Base-by-base conservation (phyloP, 2,888 invertebrate species). In the Apotomis turbidana region DNA sequence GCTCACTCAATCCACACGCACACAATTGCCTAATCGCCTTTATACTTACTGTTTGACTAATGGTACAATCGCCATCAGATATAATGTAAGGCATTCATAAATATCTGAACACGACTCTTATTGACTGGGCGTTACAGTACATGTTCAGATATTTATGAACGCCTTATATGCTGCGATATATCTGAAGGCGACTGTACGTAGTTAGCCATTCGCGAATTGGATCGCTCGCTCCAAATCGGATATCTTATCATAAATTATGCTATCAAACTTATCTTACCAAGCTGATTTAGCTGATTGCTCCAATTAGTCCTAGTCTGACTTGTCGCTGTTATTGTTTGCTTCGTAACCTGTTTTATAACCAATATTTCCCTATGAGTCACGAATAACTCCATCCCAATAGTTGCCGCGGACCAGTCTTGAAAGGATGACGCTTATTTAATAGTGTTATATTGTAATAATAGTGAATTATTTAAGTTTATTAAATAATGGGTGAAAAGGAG, bases 221-320 rank as follows among this genome's bases (percentile, higher is more conserved):
- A 82, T 80, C 78, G 85, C 87, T 87, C 89, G 90, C 78, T 82
- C 90, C 79, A 90, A 78, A 87, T 91, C 74, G 74, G 58, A 38
- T 71, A 74, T 74, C 74, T 74, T 70, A 74, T 74, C 74, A 46
- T 9, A 63, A 63, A 68, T 62, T 88, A 88, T 90, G 89, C 90
- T 83, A 90, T 90, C 90, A 74, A 61, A 69, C 70, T 72, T 76
- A 71, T 73, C 71, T 73, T 62, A 62, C 59, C 8, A 44, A 52
- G 52, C 44, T 6, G 62, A 54, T 68, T 59, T 36, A 52, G 52
- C 44, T 6, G 62, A 54, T 68, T 59, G 51, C 46, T 62, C 36
- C 61, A 71, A 52, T 71, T 67, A 74, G 27, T 41, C 52, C 9
- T 9, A 49, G 38, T n/a, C 51, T 10, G 8, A 51, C 12, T 59